Conservation (phyloP, 2,888 invertebrate species). For the Sinhomidia bicolor region DNA sequence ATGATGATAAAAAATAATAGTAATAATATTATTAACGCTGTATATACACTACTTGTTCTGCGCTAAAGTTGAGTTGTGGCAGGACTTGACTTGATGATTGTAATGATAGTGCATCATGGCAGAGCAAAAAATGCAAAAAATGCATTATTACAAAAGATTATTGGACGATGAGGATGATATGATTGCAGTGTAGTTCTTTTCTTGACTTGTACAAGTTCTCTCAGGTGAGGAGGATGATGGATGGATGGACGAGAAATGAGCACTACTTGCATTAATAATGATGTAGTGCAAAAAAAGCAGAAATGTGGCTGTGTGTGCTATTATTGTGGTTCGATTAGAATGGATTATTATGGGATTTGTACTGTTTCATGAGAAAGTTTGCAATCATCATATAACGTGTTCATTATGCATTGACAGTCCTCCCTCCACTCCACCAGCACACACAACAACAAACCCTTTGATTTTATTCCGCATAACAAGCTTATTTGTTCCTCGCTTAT, state of each 20-base stretch:
- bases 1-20: constrained; percentile 26
- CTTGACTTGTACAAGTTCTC: constrained; percentile 33
- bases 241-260: constrained; percentile 41
- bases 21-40: constrained; percentile 38
- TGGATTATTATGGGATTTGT: background rate
- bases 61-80: constrained; percentile 52
- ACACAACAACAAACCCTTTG: too few species aligned
- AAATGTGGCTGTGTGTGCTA: background rate
- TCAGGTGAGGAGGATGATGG: background rate
- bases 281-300: constrained; percentile 60
- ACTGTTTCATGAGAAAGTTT: constrained; percentile 27
- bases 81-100: constrained; percentile 67
- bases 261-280: constrained; percentile 31
- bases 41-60: background rate
- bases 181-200: constrained; percentile 36
- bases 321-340: background rate
- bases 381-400: constrained; percentile 8
- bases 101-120: constrained; percentile 43
- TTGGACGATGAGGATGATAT: constrained; percentile 35
- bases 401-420: background rate
- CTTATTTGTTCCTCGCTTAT: constrained; percentile 1
- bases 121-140: constrained; percentile 22
- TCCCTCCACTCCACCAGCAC: background rate
- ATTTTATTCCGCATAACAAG: background rate
- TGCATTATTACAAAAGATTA: constrained; percentile 51